phyloP scores from a whole-genome alignment of 2,113 vertebrate genomes.

The Echinops telfairi region DNA sequence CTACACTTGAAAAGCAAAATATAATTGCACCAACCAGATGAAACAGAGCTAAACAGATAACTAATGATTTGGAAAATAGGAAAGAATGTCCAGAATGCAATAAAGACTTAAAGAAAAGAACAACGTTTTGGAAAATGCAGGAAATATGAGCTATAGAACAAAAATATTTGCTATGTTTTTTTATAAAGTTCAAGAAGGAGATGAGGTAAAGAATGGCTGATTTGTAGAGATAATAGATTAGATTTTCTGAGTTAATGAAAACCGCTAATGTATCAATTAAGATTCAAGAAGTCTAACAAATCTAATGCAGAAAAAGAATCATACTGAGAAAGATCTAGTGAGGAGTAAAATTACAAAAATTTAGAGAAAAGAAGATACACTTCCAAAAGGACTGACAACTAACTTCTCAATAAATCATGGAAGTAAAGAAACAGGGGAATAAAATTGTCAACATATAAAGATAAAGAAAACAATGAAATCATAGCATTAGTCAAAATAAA shows the following conservation, averaged over 20 bases:
- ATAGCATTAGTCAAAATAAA: background rate
- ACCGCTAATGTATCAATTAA: background rate
- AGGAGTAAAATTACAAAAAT: background rate
- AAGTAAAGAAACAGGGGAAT: background rate
- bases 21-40: background rate
- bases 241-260: slow-evolving; percentile 25
- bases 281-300: background rate
- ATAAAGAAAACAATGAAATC: background rate
- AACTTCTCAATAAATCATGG: background rate
- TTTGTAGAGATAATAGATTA: background rate
- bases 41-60: slow-evolving; percentile 9
- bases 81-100: background rate
- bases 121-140: background rate
- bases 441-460: background rate
- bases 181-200: background rate
- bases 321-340: background rate
- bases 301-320: background rate
- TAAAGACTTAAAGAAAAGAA: background rate
- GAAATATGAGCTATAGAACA: background rate
- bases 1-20: background rate
- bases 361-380: background rate
- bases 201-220: background rate
- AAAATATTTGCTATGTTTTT: background rate
- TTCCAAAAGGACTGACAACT: background rate
- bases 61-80: background rate